phyloP scores from a whole-genome alignment of 2,797 vertebrate species.

The Synanceia verrucosa region DNA sequence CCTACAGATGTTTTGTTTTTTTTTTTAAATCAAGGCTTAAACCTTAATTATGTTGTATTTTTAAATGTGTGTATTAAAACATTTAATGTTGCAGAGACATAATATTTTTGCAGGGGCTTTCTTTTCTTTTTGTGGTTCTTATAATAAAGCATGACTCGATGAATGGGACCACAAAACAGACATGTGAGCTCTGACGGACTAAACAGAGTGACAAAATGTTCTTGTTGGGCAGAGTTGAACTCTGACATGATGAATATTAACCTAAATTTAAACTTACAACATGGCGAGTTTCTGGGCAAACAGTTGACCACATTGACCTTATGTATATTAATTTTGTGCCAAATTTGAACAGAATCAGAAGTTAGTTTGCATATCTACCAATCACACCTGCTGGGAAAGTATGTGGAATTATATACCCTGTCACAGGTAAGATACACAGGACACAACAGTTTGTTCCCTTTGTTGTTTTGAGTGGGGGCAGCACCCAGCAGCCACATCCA shows the following conservation, averaged over 20 bases:
- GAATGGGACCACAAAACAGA: not conserved
- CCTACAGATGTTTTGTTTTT: not conserved
- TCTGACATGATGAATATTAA: not conserved
- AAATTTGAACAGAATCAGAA: not conserved
- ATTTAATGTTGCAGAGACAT: not conserved
- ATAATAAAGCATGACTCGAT: not conserved
- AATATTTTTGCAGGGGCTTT: no score
- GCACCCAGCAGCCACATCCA: slow-evolving; percentile 46
- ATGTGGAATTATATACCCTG: not conserved
- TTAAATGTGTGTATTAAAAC: not conserved
- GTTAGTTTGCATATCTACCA: not conserved
- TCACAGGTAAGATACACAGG: not conserved
- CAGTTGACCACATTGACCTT: not conserved
- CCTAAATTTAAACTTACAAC: not conserved
- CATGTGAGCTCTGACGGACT: not conserved
- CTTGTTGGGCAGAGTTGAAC: not conserved
- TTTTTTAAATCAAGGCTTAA: not conserved
- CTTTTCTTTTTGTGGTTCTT: not conserved
- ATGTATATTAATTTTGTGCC: not conserved
- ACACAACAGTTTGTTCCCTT: not conserved
- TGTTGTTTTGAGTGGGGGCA: slow-evolving; percentile 50
- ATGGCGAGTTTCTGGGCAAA: not conserved
- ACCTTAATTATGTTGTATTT: not conserved
- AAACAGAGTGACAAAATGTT: not conserved
- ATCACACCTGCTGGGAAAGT: not conserved